Base-by-base conservation (phyloP, 2,797 vertebrate genomes). In the Lutjanus campechanus region DNA sequence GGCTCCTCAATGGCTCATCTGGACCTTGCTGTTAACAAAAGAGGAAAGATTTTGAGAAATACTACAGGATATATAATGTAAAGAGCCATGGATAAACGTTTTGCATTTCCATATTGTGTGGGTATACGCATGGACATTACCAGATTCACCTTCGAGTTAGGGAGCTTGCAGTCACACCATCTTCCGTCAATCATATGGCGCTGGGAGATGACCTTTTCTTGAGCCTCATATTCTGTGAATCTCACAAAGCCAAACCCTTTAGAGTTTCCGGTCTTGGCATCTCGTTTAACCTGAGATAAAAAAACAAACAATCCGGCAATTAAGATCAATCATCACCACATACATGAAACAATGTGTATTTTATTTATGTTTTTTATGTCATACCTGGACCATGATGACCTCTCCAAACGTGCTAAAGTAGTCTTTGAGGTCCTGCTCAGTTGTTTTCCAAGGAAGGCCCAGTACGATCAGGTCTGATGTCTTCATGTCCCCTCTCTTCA, bases 361-460 rank as follows among this genome's bases (percentile, higher is more conserved):
- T 43, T 16, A 8, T 41, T 3, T 17, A 25, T 20, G 54, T 22
- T 12, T 0, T 0, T 3, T 15, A 20, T 19, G 3, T n/a, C 12
- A 91, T 96, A 99, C 98, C 98, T 99, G 98, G 82, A 99, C 98
- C 98, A 99, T 99, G 75, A 99, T 97, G 77, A 99, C 98, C 92
- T 99, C 98, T 72, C 98, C 98, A 85, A 99, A 99, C 0, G 98
- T 99, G 87, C 97, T 96, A 81, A 99, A 99, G 89, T 99, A 99
- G 0, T 99, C 98, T 79, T 99, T 99, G 36, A 99, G 93, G 83
- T 99, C 98, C 91, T 99, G 98, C 61, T 99, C 98, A 0, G 97
- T 95, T 4, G 98, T 99, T 93, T 99, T 99, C 98, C 98, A 99
- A 0, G 98, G 98, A 73, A 99, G 96, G 44, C 98, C 98, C 84